Percentiles rank a stretch among this genome's conserved stretches.
Conservation (phyloP, 2,888 invertebrate genomes). For the Carcina quercana region DNA sequence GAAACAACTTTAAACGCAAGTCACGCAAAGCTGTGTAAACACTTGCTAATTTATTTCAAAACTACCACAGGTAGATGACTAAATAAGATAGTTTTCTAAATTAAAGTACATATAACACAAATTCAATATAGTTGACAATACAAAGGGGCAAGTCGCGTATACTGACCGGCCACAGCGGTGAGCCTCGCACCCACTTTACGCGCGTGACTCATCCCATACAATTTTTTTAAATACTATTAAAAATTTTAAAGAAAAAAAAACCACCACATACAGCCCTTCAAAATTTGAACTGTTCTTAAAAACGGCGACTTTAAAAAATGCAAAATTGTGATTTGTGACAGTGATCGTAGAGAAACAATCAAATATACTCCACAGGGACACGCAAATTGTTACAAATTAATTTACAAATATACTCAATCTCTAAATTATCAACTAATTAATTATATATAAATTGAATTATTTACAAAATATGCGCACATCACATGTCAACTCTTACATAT, state of each 20-base stretch:
- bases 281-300: slow-evolving; percentile 50
- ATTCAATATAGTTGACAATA: not conserved
- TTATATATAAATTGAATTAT: slow-evolving; percentile 66
- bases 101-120: not conserved
- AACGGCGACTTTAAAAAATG: slow-evolving; percentile 51
- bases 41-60: too few relatives aligned
- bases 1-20: too few relatives aligned
- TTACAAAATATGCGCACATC: slow-evolving; percentile 66
- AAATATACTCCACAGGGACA: slow-evolving; percentile 60
- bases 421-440: slow-evolving; percentile 60
- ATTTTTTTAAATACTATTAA: slow-evolving; percentile 35
- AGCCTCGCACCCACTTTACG: slow-evolving; percentile 47
- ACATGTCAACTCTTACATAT: slow-evolving; percentile 51
- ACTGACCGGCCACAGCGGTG: slow-evolving; percentile 13
- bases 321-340: slow-evolving; percentile 70
- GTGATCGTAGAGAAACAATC: slow-evolving; percentile 59
- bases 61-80: not conserved
- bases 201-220: slow-evolving; percentile 44
- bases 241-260: slow-evolving; percentile 58
- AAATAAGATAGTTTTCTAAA: too few relatives aligned
- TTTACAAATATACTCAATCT: slow-evolving; percentile 68
- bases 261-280: slow-evolving; percentile 50
- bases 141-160: not conserved
- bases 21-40: too few relatives aligned
- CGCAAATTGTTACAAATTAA: slow-evolving; percentile 62